Base-by-base conservation (phyloP, 2,797 vertebrate genomes). In the Tolypeutes matacus region DNA sequence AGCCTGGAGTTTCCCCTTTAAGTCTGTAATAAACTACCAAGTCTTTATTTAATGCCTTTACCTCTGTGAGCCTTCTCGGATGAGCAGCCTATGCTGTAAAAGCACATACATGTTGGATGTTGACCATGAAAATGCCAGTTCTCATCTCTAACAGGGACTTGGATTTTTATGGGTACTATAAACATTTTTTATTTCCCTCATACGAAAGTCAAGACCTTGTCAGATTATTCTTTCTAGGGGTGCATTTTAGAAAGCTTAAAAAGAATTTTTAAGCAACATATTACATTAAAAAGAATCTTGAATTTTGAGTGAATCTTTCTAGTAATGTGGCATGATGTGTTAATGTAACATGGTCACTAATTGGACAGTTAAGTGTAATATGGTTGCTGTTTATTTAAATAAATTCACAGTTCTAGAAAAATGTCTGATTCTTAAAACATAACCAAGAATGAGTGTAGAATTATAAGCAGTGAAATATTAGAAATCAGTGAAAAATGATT, bases 401-500 rank as follows among this genome's bases (percentile, higher is more conserved):
- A 31, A 53, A 73, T 94, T 97, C 42, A 73, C 11, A 56, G 64
- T 39, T 83, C 3, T 73, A 34, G n/a, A 20, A 62, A 82, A 73
- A 81, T 56, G 25, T 76, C 67, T 39, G 51, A 83, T 31, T 90
- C 95, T 90, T 65, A 62, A 76, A 70, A 89, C 2, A 36, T 39
- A 83, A 88, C 85, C 13, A 94, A 83, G 34, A 84, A 49, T 1
- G 18, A 95, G 23, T 49, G 15, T 53, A 96, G 27, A 78, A 60
- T 0, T 49, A 65, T 21, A 95, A 70, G 67, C 86, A 85, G 65
- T 84, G 90, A 97, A 96, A 97, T 27, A 70, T 7, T 93, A 81
- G 83, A 94, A 49, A 70, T 89, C 15, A 84, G 31, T 23, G 0
- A 89, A 23, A 11, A 29, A 25, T 6, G 65, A 58, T 36, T 64